Evolutionary conservation across 2,797 vertebrate species (phyloP), one percentile per base, ranked within the genome.

Genomic region (Amblyopsis hoosieri): DNA sequence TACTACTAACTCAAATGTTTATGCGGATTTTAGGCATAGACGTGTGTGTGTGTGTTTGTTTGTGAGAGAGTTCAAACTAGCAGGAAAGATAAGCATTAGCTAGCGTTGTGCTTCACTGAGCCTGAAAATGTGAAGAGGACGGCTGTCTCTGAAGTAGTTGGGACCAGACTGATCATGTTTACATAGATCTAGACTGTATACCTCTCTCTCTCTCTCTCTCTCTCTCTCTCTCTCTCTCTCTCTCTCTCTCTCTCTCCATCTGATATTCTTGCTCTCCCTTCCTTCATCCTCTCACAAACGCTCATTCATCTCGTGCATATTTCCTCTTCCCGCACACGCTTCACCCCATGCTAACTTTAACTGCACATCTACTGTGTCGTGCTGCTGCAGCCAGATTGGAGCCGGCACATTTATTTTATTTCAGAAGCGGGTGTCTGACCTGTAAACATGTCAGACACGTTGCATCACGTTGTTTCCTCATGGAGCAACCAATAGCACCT

Each of bases 91-190:
- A 83, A 87, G 84, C 79, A 76, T 79, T 84, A 86, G 89, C 83
- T 76, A 67, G 74, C 71, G 81, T 74, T 10, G 66, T 55, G 89
- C 89, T 91, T 86, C 89, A 90, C 67, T 85, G 90, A 80, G 84
- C 89, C 89, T 90, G 85, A 89, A 90, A 90, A 90, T 89, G 87
- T 81, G 85, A 76, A 86, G 86, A 77, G 85, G 82, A 86, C 85
- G 79, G 85, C 66, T 80, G 77, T 87, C 85, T 88, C 75, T 86
- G 84, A 88, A 86, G 68, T 89, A 70, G 82, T 87, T 89, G 77
- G 62, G 76, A 87, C 83, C 74, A 67, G 87, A 90, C 87, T 89
- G 87, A 90, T 90, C 85, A 83, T 90, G 87, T 90, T 90, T 87
- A 90, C 83, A 2, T 23, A 23, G 23, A 89, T 77, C 81, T 79